These are phyloP conservation scores for Sycon ciliatum DNA, from an alignment of 37 sponge, comb jelly and placozoan genomes.

Conservation along the genomic window DNA sequence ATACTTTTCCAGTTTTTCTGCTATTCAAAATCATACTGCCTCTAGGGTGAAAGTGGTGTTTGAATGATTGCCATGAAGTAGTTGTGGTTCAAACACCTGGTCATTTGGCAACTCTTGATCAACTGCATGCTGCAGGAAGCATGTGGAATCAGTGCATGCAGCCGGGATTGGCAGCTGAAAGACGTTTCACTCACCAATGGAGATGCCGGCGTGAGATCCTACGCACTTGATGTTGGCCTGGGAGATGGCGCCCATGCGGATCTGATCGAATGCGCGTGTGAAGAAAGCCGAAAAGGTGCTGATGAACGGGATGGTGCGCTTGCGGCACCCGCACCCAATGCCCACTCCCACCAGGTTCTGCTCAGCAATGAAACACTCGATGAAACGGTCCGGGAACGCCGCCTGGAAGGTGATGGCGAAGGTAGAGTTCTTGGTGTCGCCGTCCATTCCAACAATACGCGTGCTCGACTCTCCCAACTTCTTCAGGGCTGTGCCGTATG, in stretches of 20 bases:
- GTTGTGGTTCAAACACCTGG: too few species aligned
- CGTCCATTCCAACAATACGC: constrained; percentile 74
- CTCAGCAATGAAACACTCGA: constrained; percentile 98
- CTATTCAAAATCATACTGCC: too few species aligned
- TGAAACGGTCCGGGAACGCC: constrained; percentile 74
- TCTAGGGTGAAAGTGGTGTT: too few species aligned
- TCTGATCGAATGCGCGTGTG: constrained; percentile 94
- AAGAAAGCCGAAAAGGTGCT: constrained; percentile 95
- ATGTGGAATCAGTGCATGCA: too few species aligned
- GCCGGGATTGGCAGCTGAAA: too few species aligned
- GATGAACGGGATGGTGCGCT: constrained; percentile 77
- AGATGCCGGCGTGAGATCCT: constrained; percentile 86
- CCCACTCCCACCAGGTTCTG: constrained; percentile 94
- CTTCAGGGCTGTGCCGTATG: constrained; percentile 83
- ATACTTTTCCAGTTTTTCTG: too few species aligned
- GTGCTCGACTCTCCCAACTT: constrained; percentile 67
- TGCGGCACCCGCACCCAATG: constrained; percentile 74
- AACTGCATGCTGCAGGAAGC: too few species aligned
- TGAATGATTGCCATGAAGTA: too few species aligned
- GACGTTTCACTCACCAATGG: too few species aligned
- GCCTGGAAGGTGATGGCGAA: constrained; percentile 94
- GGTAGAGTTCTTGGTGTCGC: constrained; percentile 98
- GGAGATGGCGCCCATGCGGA: constrained; percentile 97
- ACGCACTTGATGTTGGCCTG: constrained; percentile 81
- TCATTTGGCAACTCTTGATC: too few species aligned